These are phyloP conservation scores for Xylota sylvarum DNA, from an alignment of 2,888 invertebrate genomes.

Conservation along the genomic window DNA sequence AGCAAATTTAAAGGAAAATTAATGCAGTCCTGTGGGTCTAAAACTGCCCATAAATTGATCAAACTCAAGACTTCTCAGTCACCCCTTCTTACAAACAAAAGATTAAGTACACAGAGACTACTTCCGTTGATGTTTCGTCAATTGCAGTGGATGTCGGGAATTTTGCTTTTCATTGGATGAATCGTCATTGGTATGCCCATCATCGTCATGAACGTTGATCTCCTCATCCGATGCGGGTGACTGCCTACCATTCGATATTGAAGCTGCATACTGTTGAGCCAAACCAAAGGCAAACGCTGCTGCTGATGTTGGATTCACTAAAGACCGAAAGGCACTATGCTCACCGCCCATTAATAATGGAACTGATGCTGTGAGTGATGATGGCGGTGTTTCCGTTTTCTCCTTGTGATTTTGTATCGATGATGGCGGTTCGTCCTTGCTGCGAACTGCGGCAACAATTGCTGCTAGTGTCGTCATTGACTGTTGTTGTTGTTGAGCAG, in stretches of 20 bases:
- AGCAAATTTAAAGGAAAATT: too few species aligned
- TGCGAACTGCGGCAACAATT: conserved; percentile 70
- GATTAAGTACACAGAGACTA: neutral
- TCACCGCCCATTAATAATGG: conserved; percentile 93
- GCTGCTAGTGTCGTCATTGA: conserved; percentile 72
- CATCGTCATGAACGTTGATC: conserved; percentile 91
- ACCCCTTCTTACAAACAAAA: too few species aligned
- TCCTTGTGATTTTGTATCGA: conserved; percentile 79
- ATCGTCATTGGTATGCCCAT: conserved; percentile 83
- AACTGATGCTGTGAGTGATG: conserved; percentile 85
- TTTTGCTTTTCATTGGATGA: conserved; percentile 37
- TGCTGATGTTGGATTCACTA: conserved; percentile 87
- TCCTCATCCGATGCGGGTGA: conserved; percentile 86
- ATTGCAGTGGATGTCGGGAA: neutral
- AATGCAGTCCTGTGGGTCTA: too few species aligned
- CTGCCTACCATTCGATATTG: conserved; percentile 65
- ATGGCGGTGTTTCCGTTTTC: conserved; percentile 84
- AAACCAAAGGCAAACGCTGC: conserved; percentile 86
- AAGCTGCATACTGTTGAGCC: conserved; percentile 81
- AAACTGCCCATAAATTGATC: too few species aligned
- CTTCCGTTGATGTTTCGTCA: conserved; percentile 22
- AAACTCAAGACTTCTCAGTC: too few species aligned
- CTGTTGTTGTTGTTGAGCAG: conserved; percentile 79
- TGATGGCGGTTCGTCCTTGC: conserved; percentile 57
- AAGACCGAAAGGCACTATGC: conserved; percentile 94